These are phyloP conservation scores for Galbula dea DNA, from an alignment of 2,113 vertebrate species.

Conservation along the genomic window DNA sequence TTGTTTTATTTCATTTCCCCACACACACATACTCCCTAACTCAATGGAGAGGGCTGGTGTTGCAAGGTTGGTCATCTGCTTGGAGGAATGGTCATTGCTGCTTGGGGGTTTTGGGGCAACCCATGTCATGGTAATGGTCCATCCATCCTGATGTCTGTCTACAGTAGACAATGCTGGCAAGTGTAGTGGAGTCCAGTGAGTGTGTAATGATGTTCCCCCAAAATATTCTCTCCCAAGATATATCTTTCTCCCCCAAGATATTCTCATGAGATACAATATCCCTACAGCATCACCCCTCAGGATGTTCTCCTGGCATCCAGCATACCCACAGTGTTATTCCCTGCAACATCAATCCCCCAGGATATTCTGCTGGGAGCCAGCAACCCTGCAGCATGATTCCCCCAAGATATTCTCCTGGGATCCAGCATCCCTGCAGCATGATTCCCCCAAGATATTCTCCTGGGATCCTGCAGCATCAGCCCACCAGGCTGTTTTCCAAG, in stretches of 20 bases:
- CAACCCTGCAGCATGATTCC: not conserved
- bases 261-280: not conserved
- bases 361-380: not conserved
- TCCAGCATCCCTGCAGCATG: not conserved
- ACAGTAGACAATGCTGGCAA: not conserved
- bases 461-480: not conserved
- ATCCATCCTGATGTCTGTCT: not conserved
- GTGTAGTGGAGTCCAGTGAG: not conserved
- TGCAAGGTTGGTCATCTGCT: accelerated
- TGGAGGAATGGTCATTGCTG: not conserved
- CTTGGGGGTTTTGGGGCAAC: not conserved
- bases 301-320: too few species aligned
- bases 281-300: not conserved
- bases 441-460: not conserved
- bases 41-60: accelerated
- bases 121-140: accelerated
- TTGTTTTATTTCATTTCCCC: not conserved
- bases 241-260: not conserved
- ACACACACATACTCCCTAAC: not conserved
- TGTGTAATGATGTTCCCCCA: not conserved
- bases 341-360: too few species aligned
- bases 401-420: not conserved
- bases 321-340: not conserved
- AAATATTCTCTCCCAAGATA: not conserved
- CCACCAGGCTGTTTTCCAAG: too few species aligned